Conservation (phyloP, 2,888 invertebrate species). For the Eremobia ochroleuca region DNA sequence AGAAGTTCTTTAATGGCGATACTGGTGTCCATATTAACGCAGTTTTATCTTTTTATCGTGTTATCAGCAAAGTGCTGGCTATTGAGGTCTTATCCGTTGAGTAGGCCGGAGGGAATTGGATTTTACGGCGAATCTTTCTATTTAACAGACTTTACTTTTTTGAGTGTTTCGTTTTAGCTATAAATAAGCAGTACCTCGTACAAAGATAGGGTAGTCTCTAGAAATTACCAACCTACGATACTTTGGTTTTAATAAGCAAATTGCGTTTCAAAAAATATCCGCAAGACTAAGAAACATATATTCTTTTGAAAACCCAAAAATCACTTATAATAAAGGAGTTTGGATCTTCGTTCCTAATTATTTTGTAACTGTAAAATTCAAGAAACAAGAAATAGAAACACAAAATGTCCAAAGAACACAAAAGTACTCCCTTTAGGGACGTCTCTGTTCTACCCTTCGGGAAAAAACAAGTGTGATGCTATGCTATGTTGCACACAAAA, state of each 20-base stretch:
- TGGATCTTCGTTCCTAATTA: not conserved
- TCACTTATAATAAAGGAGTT: not conserved
- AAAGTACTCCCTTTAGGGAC: not conserved
- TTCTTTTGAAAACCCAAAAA: not conserved
- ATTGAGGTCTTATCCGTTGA: constrained; percentile 26
- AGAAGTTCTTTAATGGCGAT: constrained; percentile 33
- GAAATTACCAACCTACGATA: not conserved
- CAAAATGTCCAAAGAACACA: not conserved
- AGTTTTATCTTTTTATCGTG: constrained; percentile 47
- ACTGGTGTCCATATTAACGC: constrained; percentile 39
- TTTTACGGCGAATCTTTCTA: not conserved
- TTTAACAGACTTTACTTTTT: not conserved
- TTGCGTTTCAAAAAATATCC: not conserved
- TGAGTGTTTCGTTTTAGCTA: not conserved
- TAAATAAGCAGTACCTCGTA: not conserved
- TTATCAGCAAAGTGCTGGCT: constrained; percentile 32
- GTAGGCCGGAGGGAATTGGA: not conserved
- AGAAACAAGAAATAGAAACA: too few relatives aligned
- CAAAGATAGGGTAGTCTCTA: too few relatives aligned
- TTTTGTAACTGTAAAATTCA: not conserved
- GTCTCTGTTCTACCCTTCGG: not conserved
- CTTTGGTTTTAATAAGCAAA: not conserved
- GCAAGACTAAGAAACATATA: not conserved
- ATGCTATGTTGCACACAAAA: not conserved
- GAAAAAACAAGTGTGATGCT: too few relatives aligned